phyloP scores from a whole-genome alignment of 2,797 vertebrate genomes.

The Sandelia bainsii region DNA sequence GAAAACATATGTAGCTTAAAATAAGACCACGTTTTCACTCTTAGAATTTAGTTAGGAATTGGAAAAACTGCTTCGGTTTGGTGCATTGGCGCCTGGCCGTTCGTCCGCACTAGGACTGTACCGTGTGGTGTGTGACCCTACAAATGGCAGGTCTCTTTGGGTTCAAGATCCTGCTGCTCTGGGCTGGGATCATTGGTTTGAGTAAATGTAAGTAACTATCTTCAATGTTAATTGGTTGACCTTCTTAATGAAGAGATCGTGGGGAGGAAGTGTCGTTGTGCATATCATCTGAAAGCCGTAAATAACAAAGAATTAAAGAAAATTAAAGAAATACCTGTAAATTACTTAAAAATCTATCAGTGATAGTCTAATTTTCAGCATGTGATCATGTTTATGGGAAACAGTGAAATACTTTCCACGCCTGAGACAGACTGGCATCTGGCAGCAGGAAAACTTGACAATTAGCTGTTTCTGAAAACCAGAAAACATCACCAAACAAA shows the following conservation, averaged over 20 bases:
- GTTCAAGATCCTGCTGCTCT: conserved; percentile 85
- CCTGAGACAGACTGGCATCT: conserved; percentile 41
- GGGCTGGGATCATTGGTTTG: conserved; percentile 75
- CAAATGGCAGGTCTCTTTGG: conserved; percentile 88
- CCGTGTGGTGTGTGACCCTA: conserved; percentile 83
- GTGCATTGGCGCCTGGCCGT: conserved; percentile 64
- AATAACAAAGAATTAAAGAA: neutral
- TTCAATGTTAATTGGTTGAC: neutral
- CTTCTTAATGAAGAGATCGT: neutral
- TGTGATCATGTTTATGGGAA: conserved; percentile 34
- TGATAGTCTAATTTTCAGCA: conserved; percentile 9
- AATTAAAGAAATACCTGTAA: neutral
- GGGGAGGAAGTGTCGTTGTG: conserved; percentile 2
- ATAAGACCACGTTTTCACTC: conserved; percentile 15
- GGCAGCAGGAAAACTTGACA: conserved; percentile 36
- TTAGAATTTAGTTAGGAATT: conserved; percentile 1
- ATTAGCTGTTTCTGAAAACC: conserved; percentile 9
- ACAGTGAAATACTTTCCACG: conserved; percentile 23
- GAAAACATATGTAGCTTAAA: conserved; percentile 77
- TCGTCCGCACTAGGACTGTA: conserved; percentile 79
- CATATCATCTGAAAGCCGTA: conserved; percentile 12
- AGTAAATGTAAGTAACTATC: conserved; percentile 77
- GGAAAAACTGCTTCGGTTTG: conserved; percentile 19
- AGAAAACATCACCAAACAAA: conserved; percentile 41
- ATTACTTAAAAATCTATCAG: conserved; percentile 19